Percentiles rank a stretch among this genome's conserved stretches.
Evolutionary conservation across 2,888 invertebrate species (phyloP).

Genomic region (Peribatodes rhomboidaria): DNA sequence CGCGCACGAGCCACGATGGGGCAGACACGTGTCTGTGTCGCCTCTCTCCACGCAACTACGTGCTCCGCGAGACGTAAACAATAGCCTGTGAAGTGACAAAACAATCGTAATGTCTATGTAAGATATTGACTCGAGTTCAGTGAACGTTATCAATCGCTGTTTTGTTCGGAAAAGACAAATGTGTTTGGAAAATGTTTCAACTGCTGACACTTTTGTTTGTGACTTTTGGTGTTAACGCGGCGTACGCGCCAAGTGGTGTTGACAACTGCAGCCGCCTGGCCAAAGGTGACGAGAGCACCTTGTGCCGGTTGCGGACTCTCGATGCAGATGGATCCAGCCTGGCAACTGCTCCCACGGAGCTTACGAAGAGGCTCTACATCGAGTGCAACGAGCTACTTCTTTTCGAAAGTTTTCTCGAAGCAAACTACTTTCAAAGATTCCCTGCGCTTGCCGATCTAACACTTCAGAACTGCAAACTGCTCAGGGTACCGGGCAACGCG

Average conservation of each 20-base stretch:
- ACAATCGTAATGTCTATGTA: conserved; percentile 57
- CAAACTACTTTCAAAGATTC: conserved; percentile 91
- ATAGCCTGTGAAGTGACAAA: conserved; percentile 72
- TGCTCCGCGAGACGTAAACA: conserved; percentile 80
- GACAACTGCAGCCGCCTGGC: conserved; percentile 73
- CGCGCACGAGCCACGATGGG: conserved; percentile 78
- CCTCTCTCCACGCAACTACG: conserved; percentile 68
- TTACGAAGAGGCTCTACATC: conserved; percentile 90
- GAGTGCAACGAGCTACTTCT: conserved; percentile 92
- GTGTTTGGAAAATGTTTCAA: conserved; percentile 83
- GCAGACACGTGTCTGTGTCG: conserved; percentile 74
- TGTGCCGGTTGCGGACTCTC: conserved; percentile 90
- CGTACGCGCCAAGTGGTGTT: conserved; percentile 76
- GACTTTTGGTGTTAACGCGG: conserved; percentile 82
- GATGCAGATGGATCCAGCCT: conserved; percentile 90
- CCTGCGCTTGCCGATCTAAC: conserved; percentile 91
- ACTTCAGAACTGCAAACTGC: conserved; percentile 92
- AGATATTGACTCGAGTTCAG: conserved; percentile 59
- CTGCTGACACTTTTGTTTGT: conserved; percentile 83
- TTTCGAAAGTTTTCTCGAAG: conserved; percentile 92
- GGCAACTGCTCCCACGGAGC: conserved; percentile 88
- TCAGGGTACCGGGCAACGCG: conserved; percentile 91
- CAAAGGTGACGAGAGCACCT: conserved; percentile 85
- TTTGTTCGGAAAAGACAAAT: conserved; percentile 72
- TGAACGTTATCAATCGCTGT: conserved; percentile 62